A percentile compares a stretch with the other conserved stretches of the same genome.
These are phyloP conservation scores for Podotricha telesiphe DNA, from an alignment of 2,888 invertebrate species.

Conservation along the genomic window DNA sequence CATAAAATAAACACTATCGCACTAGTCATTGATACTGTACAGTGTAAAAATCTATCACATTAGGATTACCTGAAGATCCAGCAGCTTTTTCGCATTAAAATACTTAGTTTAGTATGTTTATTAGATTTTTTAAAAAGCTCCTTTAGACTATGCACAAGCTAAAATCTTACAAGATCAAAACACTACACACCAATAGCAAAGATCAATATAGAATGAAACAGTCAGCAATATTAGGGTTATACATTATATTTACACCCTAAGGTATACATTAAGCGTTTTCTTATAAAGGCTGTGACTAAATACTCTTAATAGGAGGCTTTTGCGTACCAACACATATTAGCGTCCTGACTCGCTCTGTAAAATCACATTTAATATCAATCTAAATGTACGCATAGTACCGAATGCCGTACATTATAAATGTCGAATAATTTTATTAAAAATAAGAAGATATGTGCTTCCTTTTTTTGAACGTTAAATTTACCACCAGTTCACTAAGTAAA, in stretches of 20 bases:
- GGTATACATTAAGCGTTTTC: slow-evolving; percentile 7
- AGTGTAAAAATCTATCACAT: slow-evolving; percentile 10
- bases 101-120: background rate
- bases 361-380: slow-evolving; percentile 52
- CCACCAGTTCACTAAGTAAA: too few relatives aligned
- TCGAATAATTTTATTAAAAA: too few relatives aligned
- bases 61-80: slow-evolving; percentile 21
- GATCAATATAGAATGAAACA: background rate
- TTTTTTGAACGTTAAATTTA: too few relatives aligned
- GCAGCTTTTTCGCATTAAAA: slow-evolving; percentile 16
- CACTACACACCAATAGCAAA: slow-evolving; percentile 30
- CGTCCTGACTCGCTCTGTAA: slow-evolving; percentile 82
- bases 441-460: too few relatives aligned
- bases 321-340: slow-evolving; percentile 78
- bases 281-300: slow-evolving; percentile 29
- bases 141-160: background rate
- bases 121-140: slow-evolving; percentile 21
- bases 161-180: background rate
- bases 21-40: slow-evolving; percentile 12
- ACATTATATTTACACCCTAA: too few relatives aligned
- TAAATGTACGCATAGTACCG: background rate
- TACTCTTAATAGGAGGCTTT: slow-evolving; percentile 34
- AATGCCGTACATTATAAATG: too few relatives aligned
- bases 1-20: slow-evolving; percentile 4
- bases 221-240: slow-evolving; percentile 2